Evolutionary conservation across 2,888 invertebrate genomes (phyloP).

Genomic region (Ophion obscuratus): DNA sequence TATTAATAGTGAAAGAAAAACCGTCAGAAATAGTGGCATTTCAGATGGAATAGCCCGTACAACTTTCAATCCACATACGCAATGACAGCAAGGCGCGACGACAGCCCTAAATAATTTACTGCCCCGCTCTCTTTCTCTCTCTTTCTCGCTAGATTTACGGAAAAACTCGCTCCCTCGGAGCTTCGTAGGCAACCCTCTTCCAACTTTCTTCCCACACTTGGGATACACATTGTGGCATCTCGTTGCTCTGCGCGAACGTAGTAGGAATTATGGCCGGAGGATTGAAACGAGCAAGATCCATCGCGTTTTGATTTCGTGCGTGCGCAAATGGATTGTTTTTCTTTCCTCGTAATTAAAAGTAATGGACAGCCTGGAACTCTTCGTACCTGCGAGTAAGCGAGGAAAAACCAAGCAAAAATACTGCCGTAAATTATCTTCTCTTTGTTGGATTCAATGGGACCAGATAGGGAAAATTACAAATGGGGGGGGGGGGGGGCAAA

Average conservation of each 20-base stretch:
- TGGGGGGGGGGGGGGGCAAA: not conserved
- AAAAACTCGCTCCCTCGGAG: conserved; percentile 63
- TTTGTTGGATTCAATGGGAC: not conserved
- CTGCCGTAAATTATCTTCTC: not conserved
- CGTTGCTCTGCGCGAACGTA: not conserved
- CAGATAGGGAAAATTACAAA: not conserved
- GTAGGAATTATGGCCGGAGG: conserved; percentile 54
- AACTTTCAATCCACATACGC: conserved; percentile 56
- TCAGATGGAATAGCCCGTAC: conserved; percentile 24
- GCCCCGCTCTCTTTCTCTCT: conserved; percentile 60
- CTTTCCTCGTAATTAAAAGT: conserved; percentile 17
- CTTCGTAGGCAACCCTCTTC: conserved; percentile 57
- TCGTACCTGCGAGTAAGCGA: not conserved
- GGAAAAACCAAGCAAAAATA: not conserved
- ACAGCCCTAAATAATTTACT: conserved; percentile 82
- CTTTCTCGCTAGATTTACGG: conserved; percentile 71
- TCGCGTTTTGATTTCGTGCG: conserved; percentile 34
- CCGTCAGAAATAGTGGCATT: not conserved
- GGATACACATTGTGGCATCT: conserved; percentile 33
- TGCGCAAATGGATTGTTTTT: conserved; percentile 14
- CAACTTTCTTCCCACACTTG: conserved; percentile 43
- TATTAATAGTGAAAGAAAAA: not conserved
- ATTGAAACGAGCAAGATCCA: conserved; percentile 34
- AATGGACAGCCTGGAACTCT: not conserved
- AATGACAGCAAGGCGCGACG: conserved; percentile 70